A percentile compares a stretch with the other conserved stretches of the same genome.
phyloP scores from a whole-genome alignment of 1,140 invertebrate genomes.

The Araneus ventricosus region DNA sequence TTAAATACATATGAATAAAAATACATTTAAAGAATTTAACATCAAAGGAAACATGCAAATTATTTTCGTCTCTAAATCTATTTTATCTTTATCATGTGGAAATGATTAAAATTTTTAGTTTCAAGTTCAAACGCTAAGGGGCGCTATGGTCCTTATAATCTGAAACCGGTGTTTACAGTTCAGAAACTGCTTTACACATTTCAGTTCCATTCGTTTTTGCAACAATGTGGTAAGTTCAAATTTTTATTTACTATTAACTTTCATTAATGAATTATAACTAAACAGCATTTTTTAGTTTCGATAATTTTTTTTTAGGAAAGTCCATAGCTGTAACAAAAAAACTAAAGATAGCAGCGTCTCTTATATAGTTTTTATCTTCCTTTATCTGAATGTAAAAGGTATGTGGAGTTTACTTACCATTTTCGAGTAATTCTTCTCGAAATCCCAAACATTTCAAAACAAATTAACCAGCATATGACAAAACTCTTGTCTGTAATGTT shows the following conservation, averaged over 20 bases:
- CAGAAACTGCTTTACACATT: neutral
- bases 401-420: neutral
- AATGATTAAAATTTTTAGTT: neutral
- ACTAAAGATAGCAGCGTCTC: neutral
- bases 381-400: neutral
- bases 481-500: too few relatives aligned
- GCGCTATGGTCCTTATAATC: slow-evolving; percentile 28
- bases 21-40: too few relatives aligned
- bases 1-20: too few relatives aligned
- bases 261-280: too few relatives aligned
- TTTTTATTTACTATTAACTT: neutral
- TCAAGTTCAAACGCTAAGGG: neutral
- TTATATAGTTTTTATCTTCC: neutral
- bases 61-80: too few relatives aligned
- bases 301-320: neutral
- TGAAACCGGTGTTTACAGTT: neutral
- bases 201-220: neutral
- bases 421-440: too few relatives aligned
- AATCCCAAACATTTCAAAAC: too few relatives aligned
- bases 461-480: too few relatives aligned
- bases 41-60: too few relatives aligned
- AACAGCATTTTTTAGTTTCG: neutral
- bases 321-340: neutral
- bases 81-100: too few relatives aligned
- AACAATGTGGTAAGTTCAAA: neutral